These are phyloP conservation scores for Pangasius sanitwongsei DNA, from an alignment of 2,797 vertebrate species.

Conservation along the genomic window DNA sequence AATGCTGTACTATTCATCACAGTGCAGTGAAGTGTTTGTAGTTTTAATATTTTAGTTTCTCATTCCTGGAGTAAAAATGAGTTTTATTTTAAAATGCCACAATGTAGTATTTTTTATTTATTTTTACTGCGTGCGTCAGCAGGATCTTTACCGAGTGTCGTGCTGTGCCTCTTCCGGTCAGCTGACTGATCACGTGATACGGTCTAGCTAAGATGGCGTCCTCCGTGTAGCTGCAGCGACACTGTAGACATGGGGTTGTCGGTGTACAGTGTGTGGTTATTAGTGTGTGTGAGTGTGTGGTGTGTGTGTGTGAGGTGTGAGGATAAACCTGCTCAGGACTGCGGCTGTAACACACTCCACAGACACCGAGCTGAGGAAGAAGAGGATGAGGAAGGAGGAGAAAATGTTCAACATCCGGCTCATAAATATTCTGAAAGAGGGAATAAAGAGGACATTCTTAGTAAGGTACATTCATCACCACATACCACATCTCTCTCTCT, in stretches of 20 bases:
- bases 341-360: conserved; percentile 72
- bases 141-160: too few relatives aligned
- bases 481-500: not conserved
- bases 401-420: conserved; percentile 39
- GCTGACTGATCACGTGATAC: conserved; percentile 75
- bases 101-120: not conserved
- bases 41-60: not conserved
- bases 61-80: not conserved
- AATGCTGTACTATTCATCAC: not conserved
- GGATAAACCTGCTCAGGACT: conserved; percentile 45
- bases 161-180: conserved; percentile 34
- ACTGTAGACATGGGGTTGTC: conserved; percentile 11
- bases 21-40: too few relatives aligned
- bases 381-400: not conserved
- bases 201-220: conserved; percentile 59
- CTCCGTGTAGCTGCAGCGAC: not conserved
- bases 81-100: not conserved
- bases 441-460: conserved; percentile 47
- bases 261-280: not conserved
- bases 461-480: conserved; percentile 59
- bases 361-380: conserved; percentile 51
- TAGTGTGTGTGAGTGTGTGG: conserved; percentile 17
- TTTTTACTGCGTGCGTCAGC: not conserved
- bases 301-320: conserved; percentile 19
- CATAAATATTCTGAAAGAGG: conserved; percentile 67